Percentiles rank a stretch among this genome's conserved stretches.
Evolutionary conservation across 1,140 invertebrate genomes (phyloP).

Genomic region (Epicauta chinensis): DNA sequence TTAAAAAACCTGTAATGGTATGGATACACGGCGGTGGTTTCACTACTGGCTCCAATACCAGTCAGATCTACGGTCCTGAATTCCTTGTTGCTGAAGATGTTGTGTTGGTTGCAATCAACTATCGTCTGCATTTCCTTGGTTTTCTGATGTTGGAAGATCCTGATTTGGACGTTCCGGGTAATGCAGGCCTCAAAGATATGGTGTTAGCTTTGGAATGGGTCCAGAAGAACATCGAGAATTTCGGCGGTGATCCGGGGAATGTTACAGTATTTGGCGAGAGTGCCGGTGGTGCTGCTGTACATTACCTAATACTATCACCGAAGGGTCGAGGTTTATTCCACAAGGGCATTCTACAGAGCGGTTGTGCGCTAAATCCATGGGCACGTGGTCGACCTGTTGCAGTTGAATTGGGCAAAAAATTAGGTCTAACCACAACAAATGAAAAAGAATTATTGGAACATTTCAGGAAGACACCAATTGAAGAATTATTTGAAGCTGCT

Average conservation of each 20-base stretch:
- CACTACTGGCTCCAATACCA: conserved; percentile 44
- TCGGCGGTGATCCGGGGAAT: too few species aligned
- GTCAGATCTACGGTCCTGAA: conserved; percentile 50
- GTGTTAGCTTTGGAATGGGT: too few species aligned
- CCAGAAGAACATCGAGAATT: too few species aligned
- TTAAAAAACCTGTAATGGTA: conserved; percentile 36
- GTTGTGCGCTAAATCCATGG: conserved; percentile 44
- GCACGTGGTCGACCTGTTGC: conserved; percentile 40
- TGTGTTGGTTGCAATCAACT: conserved; percentile 63
- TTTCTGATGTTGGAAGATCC: conserved; percentile 35
- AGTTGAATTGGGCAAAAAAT: conserved; percentile 1
- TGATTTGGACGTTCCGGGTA: too few species aligned
- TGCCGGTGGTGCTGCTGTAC: too few species aligned
- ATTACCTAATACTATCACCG: conserved; percentile 24
- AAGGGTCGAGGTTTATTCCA: conserved; percentile 50
- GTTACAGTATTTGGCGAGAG: too few species aligned
- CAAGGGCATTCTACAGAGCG: conserved; percentile 55
- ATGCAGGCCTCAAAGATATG: too few species aligned
- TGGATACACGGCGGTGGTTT: conserved; percentile 48
- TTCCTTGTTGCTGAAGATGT: conserved; percentile 57
- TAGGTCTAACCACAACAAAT: conserved; percentile 5
- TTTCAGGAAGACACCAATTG: conserved; percentile 28
- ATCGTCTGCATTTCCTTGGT: conserved; percentile 48
- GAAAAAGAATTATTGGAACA: conserved; percentile 22
- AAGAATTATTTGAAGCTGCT: conserved; percentile 39